Percentiles rank a stretch among this genome's conserved stretches.
Conservation (phyloP, 2,888 invertebrate species). For the Dynastes grantii region DNA sequence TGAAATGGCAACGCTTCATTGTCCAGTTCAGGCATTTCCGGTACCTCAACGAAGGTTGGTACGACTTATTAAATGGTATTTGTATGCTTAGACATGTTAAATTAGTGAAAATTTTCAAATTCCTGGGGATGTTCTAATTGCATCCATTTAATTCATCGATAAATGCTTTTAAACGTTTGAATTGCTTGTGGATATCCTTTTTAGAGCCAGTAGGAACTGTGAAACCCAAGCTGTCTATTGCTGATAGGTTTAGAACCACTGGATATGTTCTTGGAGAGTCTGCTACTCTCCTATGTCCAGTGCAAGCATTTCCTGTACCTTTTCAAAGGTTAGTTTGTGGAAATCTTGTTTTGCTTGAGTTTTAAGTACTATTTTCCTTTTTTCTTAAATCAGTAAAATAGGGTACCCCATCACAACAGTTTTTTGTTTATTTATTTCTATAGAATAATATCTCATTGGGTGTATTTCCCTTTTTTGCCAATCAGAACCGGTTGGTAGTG, state of each 20-base stretch:
- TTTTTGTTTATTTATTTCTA: too few relatives aligned
- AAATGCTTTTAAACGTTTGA: background rate
- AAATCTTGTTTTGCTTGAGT: background rate
- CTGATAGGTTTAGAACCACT: constrained; percentile 61
- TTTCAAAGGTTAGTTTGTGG: constrained; percentile 77
- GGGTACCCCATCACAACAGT: constrained; percentile 20
- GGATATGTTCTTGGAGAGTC: constrained; percentile 69
- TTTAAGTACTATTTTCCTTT: too few relatives aligned
- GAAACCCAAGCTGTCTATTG: constrained; percentile 75
- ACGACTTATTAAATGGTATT: background rate
- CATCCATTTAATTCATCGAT: too few relatives aligned
- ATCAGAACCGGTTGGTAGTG: constrained; percentile 75
- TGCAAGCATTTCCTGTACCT: constrained; percentile 82
- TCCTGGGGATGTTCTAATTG: background rate
- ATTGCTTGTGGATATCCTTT: background rate
- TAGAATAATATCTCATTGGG: background rate
- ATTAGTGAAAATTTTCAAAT: background rate
- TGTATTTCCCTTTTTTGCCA: background rate
- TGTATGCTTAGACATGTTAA: background rate
- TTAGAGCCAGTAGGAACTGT: constrained; percentile 86
- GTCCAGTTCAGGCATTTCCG: constrained; percentile 79
- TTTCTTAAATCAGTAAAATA: background rate
- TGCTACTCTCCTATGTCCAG: constrained; percentile 76
- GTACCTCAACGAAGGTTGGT: constrained; percentile 65
- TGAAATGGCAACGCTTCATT: constrained; percentile 71